These are phyloP conservation scores for Leucosticte australis DNA, from an alignment of 2,113 vertebrate genomes.

Conservation along the genomic window DNA sequence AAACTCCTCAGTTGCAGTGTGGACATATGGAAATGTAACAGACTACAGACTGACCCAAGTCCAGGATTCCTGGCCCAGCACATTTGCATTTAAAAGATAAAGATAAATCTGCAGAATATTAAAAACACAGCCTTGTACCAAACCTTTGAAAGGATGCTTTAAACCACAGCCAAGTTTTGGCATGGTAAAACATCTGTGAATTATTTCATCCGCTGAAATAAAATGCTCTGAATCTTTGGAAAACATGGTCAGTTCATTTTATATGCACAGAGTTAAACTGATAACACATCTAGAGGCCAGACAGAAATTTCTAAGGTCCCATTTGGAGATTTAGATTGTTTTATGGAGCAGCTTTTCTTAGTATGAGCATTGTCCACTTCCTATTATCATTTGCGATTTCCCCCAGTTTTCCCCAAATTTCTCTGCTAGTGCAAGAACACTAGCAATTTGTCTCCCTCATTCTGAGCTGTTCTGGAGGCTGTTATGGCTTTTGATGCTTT, in stretches of 20 bases:
- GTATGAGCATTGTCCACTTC: background rate
- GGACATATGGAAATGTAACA: background rate
- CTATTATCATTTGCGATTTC: background rate
- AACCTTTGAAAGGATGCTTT: background rate
- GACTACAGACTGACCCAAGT: background rate
- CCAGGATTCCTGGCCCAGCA: background rate
- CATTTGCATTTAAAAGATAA: background rate
- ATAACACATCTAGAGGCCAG: background rate
- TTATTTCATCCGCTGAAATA: background rate
- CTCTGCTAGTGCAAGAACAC: background rate
- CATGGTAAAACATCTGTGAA: background rate
- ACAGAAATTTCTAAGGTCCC: background rate
- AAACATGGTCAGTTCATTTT: background rate
- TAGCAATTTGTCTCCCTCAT: background rate
- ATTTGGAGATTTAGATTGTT: background rate
- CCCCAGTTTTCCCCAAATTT: background rate
- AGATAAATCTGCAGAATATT: conserved; percentile 4
- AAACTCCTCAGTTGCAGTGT: background rate
- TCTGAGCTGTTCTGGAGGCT: background rate
- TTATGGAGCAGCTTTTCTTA: background rate
- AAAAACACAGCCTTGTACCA: background rate
- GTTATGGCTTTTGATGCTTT: background rate
- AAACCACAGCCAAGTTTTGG: background rate
- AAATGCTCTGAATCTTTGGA: background rate
- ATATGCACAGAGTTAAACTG: background rate